These are phyloP conservation scores for Helicoverpa armigera DNA, from an alignment of 1,140 invertebrate genomes.

Conservation along the genomic window DNA sequence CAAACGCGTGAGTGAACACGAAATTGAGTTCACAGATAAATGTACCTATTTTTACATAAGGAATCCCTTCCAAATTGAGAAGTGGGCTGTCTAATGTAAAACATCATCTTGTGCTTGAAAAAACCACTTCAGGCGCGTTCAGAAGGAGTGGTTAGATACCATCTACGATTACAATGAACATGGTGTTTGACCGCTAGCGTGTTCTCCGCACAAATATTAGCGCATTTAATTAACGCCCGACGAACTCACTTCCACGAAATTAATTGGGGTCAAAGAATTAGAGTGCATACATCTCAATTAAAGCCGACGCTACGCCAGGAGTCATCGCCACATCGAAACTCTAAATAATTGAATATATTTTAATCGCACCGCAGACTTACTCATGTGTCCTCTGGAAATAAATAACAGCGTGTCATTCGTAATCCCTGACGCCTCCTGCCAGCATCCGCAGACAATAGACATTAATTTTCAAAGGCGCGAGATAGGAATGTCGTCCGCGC, in stretches of 20 bases:
- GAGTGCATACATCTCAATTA: conserved; percentile 82
- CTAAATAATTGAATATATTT: conserved; percentile 40
- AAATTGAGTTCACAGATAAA: too few relatives aligned
- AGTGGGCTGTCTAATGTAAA: background rate
- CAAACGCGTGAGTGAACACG: too few relatives aligned
- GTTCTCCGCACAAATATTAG: conserved; percentile 74
- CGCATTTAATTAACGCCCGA: conserved; percentile 78
- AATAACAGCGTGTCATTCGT: conserved; percentile 59
- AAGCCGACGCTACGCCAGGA: conserved; percentile 60
- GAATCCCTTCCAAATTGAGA: too few relatives aligned
- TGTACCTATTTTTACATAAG: background rate
- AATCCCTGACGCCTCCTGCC: conserved; percentile 69
- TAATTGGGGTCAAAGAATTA: conserved; percentile 84
- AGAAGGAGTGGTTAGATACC: background rate
- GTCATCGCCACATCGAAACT: conserved; percentile 49
- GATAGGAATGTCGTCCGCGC: conserved; percentile 79
- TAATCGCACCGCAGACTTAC: conserved; percentile 24
- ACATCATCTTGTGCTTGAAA: background rate
- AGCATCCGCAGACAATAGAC: conserved; percentile 74
- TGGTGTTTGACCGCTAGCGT: conserved; percentile 60
- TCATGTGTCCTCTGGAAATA: conserved; percentile 39
- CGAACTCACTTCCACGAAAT: conserved; percentile 80
- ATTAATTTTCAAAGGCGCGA: conserved; percentile 82
- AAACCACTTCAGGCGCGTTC: background rate
- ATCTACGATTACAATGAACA: conserved; percentile 53